Percentiles rank a stretch among this genome's conserved stretches.
Conservation (phyloP, 2,888 invertebrate species). For the Acleris literana region DNA sequence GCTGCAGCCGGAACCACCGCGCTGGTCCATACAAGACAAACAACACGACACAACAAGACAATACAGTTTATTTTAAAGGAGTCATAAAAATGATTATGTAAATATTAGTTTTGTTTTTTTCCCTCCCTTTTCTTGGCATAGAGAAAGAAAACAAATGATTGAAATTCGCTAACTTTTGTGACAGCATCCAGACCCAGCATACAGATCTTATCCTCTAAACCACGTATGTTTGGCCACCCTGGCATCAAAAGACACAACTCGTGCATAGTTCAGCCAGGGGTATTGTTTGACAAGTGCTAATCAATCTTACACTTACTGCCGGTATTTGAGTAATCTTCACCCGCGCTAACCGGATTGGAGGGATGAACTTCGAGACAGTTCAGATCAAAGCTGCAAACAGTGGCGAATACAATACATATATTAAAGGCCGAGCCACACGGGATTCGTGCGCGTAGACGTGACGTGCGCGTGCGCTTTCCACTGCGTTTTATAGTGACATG, state of each 20-base stretch:
- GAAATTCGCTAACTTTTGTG: neutral
- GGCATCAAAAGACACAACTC: constrained; percentile 59
- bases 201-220: neutral
- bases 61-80: no score
- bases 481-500: no score
- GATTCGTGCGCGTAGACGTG: no score
- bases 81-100: no score
- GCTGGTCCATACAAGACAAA: no score
- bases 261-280: constrained; percentile 51
- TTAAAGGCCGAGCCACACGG: no score
- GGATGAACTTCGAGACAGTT: neutral
- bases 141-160: neutral
- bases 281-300: constrained; percentile 67
- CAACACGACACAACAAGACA: no score
- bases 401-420: no score
- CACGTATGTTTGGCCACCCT: constrained; percentile 43
- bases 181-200: neutral
- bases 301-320: constrained; percentile 50
- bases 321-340: constrained; percentile 40
- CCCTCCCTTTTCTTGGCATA: no score
- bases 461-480: no score
- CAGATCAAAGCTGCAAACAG: neutral
- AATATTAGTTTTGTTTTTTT: no score
- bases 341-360: neutral
- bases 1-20: no score